Conservation (phyloP, 2,113 vertebrate species). For the Morone saxatilis region DNA sequence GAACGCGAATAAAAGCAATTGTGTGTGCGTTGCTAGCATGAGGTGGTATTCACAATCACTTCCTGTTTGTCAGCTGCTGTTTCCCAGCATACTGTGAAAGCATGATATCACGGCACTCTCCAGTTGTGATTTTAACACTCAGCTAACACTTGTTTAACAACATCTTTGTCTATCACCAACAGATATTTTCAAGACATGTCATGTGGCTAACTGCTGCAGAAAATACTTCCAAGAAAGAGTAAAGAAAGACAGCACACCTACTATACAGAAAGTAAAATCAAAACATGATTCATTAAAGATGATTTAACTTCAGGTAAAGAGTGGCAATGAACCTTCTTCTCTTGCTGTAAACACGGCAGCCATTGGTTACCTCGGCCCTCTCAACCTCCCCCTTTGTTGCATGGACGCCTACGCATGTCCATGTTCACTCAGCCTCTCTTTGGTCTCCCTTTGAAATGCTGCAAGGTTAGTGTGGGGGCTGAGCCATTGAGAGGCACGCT, state of each 20-base stretch:
- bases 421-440: slow-evolving; percentile 56
- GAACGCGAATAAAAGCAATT: not conserved
- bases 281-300: slow-evolving; percentile 10
- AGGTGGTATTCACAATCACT: slow-evolving; percentile 13
- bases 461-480: slow-evolving; percentile 75
- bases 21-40: not conserved
- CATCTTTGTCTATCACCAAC: slow-evolving; percentile 41
- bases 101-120: slow-evolving; percentile 23
- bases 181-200: slow-evolving; percentile 36
- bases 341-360: slow-evolving; percentile 32
- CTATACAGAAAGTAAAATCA: slow-evolving; percentile 6
- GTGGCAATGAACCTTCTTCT: slow-evolving; percentile 14
- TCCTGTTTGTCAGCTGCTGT: slow-evolving; percentile 28
- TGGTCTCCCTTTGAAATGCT: slow-evolving; percentile 70
- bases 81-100: slow-evolving; percentile 41
- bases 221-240: not conserved
- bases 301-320: slow-evolving; percentile 26
- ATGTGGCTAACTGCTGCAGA: slow-evolving; percentile 7
- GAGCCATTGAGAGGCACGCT: slow-evolving; percentile 65
- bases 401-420: slow-evolving; percentile 62
- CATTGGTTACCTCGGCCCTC: slow-evolving; percentile 43
- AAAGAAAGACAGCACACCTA: not conserved
- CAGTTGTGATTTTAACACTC: slow-evolving; percentile 67
- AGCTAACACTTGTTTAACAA: slow-evolving; percentile 54
- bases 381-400: slow-evolving; percentile 50